phyloP scores from a whole-genome alignment of 2,113 vertebrate genomes.

The Dasyornis broadbenti region DNA sequence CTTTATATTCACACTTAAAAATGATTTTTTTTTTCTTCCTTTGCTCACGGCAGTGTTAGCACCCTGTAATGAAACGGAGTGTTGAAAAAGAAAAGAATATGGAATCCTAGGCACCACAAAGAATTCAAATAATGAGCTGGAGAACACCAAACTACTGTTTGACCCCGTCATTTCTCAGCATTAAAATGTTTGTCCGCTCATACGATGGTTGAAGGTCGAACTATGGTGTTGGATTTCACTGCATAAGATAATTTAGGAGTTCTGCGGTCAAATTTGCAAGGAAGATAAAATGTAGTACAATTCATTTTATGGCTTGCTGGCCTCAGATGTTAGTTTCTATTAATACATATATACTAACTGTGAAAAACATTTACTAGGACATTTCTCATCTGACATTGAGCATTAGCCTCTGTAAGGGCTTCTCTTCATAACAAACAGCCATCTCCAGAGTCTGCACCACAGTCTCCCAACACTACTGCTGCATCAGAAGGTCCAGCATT shows the following conservation, averaged over 20 bases:
- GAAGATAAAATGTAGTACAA: not conserved
- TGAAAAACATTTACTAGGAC: not conserved
- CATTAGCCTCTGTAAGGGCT: not conserved
- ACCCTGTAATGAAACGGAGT: not conserved
- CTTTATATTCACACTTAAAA: not conserved
- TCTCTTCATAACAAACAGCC: not conserved
- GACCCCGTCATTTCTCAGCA: not conserved
- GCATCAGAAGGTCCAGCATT: not conserved
- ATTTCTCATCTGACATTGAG: not conserved
- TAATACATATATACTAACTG: not conserved
- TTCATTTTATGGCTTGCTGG: not conserved
- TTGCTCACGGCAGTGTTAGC: not conserved
- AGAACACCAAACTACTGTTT: not conserved
- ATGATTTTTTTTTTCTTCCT: not conserved
- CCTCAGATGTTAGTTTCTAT: slow-evolving; percentile 10
- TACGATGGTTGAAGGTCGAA: not conserved
- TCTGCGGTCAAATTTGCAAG: not conserved
- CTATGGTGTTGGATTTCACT: not conserved
- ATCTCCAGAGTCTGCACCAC: not conserved
- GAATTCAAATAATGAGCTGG: not conserved
- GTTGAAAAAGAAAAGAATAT: not conserved
- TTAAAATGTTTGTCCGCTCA: not conserved
- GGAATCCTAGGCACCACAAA: not conserved
- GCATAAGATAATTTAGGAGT: not conserved
- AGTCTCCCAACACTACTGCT: not conserved